A percentile compares a stretch with the other conserved stretches of the same genome.
Evolutionary conservation across 2,888 invertebrate genomes (phyloP).

Genomic region (Unio pictorum): DNA sequence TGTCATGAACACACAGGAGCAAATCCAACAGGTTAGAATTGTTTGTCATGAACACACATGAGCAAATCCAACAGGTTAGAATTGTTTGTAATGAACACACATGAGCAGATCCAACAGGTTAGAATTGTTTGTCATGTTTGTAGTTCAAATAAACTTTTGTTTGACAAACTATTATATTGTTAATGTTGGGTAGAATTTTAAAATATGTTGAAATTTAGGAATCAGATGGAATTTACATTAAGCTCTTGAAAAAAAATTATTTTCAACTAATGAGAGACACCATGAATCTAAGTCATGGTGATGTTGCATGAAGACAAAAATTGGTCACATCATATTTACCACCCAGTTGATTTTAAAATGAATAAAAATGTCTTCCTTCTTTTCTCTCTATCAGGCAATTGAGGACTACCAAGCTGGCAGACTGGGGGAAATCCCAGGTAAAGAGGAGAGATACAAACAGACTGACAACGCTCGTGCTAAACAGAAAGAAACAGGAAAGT

Average conservation of each 20-base stretch:
- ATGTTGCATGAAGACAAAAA: too few species aligned
- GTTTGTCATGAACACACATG: conserved; percentile 62
- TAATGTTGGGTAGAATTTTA: too few species aligned
- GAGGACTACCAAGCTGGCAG: conserved; percentile 52
- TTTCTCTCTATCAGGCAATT: conserved; percentile 41
- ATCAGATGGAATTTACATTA: too few species aligned
- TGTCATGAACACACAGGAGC: conserved; percentile 60
- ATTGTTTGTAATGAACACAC: conserved; percentile 59
- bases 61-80: conserved; percentile 38
- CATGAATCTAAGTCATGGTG: too few species aligned
- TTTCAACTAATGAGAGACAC: too few species aligned
- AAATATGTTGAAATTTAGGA: too few species aligned
- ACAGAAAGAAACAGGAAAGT: conserved; percentile 35
- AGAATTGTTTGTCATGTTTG: background rate
- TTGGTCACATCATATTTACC: too few species aligned
- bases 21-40: conserved; percentile 29
- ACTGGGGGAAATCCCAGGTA: conserved; percentile 47
- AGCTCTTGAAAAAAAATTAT: too few species aligned
- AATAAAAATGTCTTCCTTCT: too few species aligned
- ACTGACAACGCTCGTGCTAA: conserved; percentile 42
- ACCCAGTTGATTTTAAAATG: too few species aligned
- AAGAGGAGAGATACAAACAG: conserved; percentile 38
- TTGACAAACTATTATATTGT: background rate
- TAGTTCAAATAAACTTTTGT: background rate
- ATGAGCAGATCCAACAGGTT: conserved; percentile 59